Evolutionary conservation across 2,888 invertebrate genomes (phyloP).

Genomic region (Crematogaster levior): DNA sequence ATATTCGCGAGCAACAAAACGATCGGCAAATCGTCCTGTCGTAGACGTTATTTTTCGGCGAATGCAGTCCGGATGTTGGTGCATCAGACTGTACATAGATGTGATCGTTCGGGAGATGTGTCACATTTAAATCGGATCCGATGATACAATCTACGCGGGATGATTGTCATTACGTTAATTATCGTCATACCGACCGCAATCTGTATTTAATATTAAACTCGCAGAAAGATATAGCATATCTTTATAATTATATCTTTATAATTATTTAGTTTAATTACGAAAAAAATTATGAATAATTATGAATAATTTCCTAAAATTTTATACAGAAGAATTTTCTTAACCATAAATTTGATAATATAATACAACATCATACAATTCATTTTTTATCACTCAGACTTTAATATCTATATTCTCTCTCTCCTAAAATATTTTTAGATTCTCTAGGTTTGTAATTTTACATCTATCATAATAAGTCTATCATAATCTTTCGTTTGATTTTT

Average conservation of each 20-base stretch:
- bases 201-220: not conserved
- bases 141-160: not conserved
- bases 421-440: not conserved
- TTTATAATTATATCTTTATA: no score
- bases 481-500: not conserved
- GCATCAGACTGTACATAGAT: no score
- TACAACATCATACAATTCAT: not conserved
- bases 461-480: not conserved
- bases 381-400: not conserved
- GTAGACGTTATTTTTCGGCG: no score
- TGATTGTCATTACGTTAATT: not conserved
- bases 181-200: not conserved
- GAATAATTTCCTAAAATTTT: not conserved
- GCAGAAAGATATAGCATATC: not conserved
- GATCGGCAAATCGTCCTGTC: no score
- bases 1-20: no score
- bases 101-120: no score
- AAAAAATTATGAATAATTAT: not conserved
- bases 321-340: not conserved
- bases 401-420: not conserved
- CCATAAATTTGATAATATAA: not conserved
- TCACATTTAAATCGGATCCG: no score
- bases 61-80: no score
- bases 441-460: not conserved
- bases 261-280: no score